phyloP scores from a whole-genome alignment of 1,140 invertebrate genomes.

The Aphidius gifuensis region DNA sequence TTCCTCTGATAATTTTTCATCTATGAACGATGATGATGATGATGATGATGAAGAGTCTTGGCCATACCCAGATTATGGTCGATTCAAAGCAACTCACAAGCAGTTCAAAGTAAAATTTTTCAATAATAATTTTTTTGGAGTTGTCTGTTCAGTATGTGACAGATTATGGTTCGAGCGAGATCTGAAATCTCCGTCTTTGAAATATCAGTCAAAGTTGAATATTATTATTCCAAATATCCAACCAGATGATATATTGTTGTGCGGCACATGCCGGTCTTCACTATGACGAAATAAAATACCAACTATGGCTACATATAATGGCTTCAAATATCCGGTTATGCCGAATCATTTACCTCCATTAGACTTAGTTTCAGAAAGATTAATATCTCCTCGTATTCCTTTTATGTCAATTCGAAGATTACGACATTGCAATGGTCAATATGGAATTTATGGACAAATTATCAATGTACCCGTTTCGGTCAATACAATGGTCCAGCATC shows the following conservation, averaged over 20 bases:
- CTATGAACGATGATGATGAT: too few relatives aligned
- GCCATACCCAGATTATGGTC: too few relatives aligned
- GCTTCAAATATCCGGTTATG: conserved; percentile 29
- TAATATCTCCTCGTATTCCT: conserved; percentile 21
- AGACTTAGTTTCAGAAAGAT: conserved; percentile 41
- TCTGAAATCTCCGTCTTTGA: conserved; percentile 17
- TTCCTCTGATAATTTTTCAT: too few relatives aligned
- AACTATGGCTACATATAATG: conserved; percentile 24
- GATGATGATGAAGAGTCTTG: too few relatives aligned
- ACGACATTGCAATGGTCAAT: conserved; percentile 34
- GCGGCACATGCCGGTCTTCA: conserved; percentile 25
- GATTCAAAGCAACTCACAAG: background rate
- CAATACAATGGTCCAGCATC: conserved; percentile 40
- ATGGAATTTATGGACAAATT: conserved; percentile 43
- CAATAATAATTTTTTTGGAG: conserved; percentile 26
- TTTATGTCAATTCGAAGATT: conserved; percentile 43
- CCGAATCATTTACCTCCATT: conserved; percentile 27
- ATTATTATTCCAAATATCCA: conserved; percentile 5
- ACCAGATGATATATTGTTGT: conserved; percentile 23
- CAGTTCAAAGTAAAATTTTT: conserved; percentile 22
- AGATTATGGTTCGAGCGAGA: conserved; percentile 12
- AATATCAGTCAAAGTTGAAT: background rate
- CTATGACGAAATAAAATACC: conserved; percentile 28
- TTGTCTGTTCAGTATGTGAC: too few relatives aligned
- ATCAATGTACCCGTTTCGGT: conserved; percentile 44